A percentile compares a stretch with the other conserved stretches of the same genome.
Evolutionary conservation across 2,113 vertebrate genomes (phyloP).

Genomic region (Sapajus apella): DNA sequence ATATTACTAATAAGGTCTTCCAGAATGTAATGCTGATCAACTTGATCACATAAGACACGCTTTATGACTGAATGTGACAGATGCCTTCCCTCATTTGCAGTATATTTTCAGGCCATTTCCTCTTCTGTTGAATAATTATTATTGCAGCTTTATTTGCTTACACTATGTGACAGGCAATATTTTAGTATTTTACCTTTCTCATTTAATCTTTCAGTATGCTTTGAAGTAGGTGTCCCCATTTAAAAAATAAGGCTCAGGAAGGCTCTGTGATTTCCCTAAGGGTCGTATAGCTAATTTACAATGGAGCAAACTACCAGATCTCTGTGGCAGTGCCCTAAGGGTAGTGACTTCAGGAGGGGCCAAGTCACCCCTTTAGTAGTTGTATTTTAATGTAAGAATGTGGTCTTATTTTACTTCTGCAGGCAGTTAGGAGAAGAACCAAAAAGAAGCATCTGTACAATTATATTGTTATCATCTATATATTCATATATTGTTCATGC

Average conservation of each 20-base stretch:
- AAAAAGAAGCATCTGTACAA: not conserved
- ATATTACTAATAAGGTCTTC: not conserved
- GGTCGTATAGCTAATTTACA: not conserved
- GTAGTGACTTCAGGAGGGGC: no score
- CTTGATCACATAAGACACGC: not conserved
- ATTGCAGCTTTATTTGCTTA: not conserved
- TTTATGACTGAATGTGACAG: not conserved
- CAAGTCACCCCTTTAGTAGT: not conserved
- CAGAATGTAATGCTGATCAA: not conserved
- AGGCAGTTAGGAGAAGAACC: not conserved
- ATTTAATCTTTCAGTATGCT: not conserved
- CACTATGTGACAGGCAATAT: not conserved
- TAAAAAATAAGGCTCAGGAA: not conserved
- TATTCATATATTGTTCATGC: not conserved
- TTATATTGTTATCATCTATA: not conserved
- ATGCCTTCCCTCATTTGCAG: not conserved
- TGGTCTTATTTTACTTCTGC: not conserved
- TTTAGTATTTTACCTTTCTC: not conserved
- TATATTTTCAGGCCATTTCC: not conserved
- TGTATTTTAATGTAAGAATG: not conserved
- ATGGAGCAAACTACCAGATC: not conserved
- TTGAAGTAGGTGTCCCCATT: not conserved
- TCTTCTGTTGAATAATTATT: not conserved
- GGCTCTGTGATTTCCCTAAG: not conserved
- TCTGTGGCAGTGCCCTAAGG: not conserved